These are phyloP conservation scores for Mormyrops attenuatus DNA, from an alignment of 2,797 vertebrate genomes.

Conservation along the genomic window DNA sequence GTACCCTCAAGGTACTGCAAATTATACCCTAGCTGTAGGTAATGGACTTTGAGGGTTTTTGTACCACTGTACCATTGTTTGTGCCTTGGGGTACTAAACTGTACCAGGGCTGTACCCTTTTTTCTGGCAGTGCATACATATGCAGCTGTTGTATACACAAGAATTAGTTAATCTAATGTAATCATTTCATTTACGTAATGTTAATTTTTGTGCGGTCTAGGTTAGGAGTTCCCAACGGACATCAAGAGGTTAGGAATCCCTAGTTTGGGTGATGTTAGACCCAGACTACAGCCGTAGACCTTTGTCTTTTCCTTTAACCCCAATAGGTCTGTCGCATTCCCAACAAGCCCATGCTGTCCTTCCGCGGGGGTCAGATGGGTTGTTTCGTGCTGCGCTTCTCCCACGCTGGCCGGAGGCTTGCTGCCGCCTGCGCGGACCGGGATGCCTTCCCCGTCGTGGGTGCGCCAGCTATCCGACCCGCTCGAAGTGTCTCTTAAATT, in stretches of 20 bases:
- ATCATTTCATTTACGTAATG: background rate
- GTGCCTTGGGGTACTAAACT: background rate
- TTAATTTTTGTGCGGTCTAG: background rate
- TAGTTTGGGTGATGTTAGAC: background rate
- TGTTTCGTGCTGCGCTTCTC: slow-evolving; percentile 87
- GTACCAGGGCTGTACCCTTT: background rate
- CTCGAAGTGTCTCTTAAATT: background rate
- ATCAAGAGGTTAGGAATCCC: background rate
- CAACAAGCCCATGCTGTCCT: slow-evolving; percentile 77
- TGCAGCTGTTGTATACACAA: background rate
- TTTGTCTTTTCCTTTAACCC: slow-evolving; percentile 25
- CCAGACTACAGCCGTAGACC: background rate
- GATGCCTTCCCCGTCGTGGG: slow-evolving; percentile 84
- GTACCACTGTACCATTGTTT: background rate
- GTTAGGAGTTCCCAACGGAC: background rate
- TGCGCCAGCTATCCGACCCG: slow-evolving; percentile 50
- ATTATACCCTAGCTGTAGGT: background rate
- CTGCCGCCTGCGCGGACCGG: slow-evolving; percentile 84
- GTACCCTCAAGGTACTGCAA: background rate
- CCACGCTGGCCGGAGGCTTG: slow-evolving; percentile 74
- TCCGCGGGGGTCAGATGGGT: slow-evolving; percentile 83
- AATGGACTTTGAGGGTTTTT: background rate
- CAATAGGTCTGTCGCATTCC: slow-evolving; percentile 84
- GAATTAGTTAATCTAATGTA: background rate
- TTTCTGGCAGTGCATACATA: background rate